A percentile compares a stretch with the other conserved stretches of the same genome.
Conservation (phyloP, 2,113 vertebrate species). For the Chamaea fasciata region DNA sequence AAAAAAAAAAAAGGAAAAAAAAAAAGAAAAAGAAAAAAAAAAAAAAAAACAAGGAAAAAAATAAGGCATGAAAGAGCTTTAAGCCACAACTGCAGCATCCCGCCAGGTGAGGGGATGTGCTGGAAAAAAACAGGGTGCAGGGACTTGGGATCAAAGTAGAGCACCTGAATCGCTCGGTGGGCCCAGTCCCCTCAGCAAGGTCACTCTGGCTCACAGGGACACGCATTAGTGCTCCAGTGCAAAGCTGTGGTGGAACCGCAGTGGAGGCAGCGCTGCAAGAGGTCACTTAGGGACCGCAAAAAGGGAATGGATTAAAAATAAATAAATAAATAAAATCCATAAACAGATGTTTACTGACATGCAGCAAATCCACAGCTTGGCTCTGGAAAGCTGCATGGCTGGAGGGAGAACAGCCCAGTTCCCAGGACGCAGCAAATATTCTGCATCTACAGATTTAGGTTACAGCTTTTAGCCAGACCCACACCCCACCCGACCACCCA, state of each 20-base stretch:
- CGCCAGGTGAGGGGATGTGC: not conserved
- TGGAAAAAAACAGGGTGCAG: accelerated
- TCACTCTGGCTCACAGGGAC: not conserved
- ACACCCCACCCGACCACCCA: not conserved
- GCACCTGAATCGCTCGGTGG: not conserved
- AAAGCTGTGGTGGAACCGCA: not conserved
- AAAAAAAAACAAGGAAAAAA: not conserved
- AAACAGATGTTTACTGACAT: slow-evolving; percentile 1
- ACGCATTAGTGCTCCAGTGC: not conserved
- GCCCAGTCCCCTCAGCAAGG: not conserved
- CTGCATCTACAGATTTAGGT: not conserved
- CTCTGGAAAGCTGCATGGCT: not conserved
- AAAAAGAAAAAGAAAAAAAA: not conserved
- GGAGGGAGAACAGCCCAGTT: not conserved
- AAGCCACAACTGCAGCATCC: not conserved
- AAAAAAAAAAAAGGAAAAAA: accelerated
- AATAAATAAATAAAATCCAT: not conserved
- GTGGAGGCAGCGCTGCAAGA: not conserved
- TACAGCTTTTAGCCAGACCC: not conserved
- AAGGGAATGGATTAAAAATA: not conserved
- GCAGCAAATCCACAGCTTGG: not conserved
- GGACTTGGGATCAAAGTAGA: not conserved
- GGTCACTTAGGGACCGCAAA: slow-evolving; percentile 24
- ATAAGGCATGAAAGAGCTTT: not conserved
- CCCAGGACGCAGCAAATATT: not conserved